Evolutionary conservation across 2,113 vertebrate genomes (phyloP).

Genomic region (Rutilus rutilus): DNA sequence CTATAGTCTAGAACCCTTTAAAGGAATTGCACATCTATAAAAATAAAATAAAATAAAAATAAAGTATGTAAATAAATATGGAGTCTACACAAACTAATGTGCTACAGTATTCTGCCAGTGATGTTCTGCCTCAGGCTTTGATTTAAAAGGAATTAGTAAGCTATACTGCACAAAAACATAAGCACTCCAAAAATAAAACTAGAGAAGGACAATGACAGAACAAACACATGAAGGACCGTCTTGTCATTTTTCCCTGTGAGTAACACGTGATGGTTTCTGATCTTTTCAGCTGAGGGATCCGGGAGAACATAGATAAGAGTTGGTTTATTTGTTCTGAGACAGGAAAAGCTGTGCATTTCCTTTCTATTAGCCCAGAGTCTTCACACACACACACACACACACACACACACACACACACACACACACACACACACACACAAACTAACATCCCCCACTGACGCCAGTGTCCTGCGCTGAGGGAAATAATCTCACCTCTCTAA

Average conservation of each 20-base stretch:
- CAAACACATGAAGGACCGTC: neutral
- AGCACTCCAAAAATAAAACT: neutral
- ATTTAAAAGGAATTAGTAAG: neutral
- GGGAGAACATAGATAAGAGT: slow-evolving; percentile 29
- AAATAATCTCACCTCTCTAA: neutral
- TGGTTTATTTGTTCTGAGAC: slow-evolving; percentile 43
- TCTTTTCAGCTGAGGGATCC: neutral
- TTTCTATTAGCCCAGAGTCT: slow-evolving; percentile 14
- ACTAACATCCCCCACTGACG: slow-evolving; percentile 52
- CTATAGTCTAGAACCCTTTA: neutral
- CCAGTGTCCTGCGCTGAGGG: neutral
- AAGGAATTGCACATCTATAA: neutral
- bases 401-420: neutral
- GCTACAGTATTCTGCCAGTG: neutral
- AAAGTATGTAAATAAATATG: too few species aligned
- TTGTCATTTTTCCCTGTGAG: neutral
- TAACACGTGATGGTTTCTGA: slow-evolving; percentile 47
- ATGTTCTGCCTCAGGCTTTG: neutral
- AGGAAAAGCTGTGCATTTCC: slow-evolving; percentile 43
- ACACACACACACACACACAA: neutral
- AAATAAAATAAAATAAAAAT: neutral
- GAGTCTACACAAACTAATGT: too few species aligned
- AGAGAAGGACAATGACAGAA: neutral
- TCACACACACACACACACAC: slow-evolving; percentile 19
- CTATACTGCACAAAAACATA: neutral